Evolutionary conservation across 2,113 vertebrate species (phyloP).

Genomic region (Hepsetus odoe): DNA sequence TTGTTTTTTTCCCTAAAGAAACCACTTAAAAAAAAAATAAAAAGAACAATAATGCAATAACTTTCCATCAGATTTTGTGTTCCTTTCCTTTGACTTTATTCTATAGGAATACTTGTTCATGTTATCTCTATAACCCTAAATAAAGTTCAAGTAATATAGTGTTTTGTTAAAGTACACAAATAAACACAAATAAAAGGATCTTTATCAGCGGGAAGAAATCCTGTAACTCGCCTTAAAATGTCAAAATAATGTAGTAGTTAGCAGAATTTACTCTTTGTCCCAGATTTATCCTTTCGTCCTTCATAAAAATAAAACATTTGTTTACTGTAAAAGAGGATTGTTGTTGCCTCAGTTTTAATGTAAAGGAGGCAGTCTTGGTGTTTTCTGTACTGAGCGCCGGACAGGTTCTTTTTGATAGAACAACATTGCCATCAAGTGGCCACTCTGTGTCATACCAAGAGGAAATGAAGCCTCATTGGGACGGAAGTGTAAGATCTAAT

Average conservation of each 20-base stretch:
- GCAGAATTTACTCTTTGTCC: background rate
- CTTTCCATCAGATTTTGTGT: too few relatives aligned
- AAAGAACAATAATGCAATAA: too few relatives aligned
- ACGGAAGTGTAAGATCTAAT: slow-evolving; percentile 54
- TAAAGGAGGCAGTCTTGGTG: slow-evolving; percentile 33
- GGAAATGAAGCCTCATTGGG: background rate
- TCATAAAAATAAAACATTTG: background rate
- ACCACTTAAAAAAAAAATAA: too few relatives aligned
- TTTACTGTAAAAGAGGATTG: background rate
- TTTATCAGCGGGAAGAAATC: too few relatives aligned
- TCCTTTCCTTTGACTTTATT: too few relatives aligned
- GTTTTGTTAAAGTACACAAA: too few relatives aligned
- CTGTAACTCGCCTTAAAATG: too few relatives aligned
- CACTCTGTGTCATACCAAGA: background rate
- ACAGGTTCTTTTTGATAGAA: slow-evolving; percentile 74
- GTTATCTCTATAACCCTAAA: too few relatives aligned
- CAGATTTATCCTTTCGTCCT: background rate
- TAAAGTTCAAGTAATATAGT: too few relatives aligned
- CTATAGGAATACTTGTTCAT: too few relatives aligned
- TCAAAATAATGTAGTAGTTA: background rate
- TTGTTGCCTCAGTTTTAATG: slow-evolving; percentile 46
- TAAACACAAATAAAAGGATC: too few relatives aligned
- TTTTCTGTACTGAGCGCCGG: slow-evolving; percentile 29
- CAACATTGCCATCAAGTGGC: slow-evolving; percentile 84
- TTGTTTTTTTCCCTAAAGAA: too few relatives aligned